A percentile compares a stretch with the other conserved stretches of the same genome.
phyloP scores from a whole-genome alignment of 1,140 invertebrate genomes.

The Fopius arisanus region DNA sequence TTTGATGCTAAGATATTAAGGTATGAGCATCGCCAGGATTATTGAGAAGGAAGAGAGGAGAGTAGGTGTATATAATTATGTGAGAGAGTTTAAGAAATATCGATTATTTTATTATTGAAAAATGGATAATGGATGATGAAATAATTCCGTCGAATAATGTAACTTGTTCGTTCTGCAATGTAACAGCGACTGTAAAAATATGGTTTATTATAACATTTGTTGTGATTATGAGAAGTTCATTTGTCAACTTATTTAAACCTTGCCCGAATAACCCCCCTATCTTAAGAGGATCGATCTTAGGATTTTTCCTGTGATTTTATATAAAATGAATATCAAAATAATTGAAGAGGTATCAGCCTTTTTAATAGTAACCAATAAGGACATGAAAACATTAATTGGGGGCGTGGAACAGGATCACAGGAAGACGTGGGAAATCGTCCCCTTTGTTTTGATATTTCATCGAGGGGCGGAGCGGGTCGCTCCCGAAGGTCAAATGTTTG shows the following conservation, averaged over 20 bases:
- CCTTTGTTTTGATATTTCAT: no score
- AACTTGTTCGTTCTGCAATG: slow-evolving; percentile 35
- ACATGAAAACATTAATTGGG: no score
- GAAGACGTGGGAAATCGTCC: no score
- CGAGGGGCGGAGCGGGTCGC: no score
- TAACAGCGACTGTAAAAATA: slow-evolving; percentile 36
- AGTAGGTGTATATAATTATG: not conserved
- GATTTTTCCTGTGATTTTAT: no score
- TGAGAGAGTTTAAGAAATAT: not conserved
- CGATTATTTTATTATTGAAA: slow-evolving; percentile 1
- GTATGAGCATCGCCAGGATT: not conserved
- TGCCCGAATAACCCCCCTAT: no score
- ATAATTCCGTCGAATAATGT: slow-evolving; percentile 28
- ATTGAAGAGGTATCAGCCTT: no score
- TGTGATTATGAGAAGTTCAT: slow-evolving; percentile 30
- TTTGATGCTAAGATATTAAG: not conserved
- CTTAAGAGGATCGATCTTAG: no score
- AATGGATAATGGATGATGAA: not conserved
- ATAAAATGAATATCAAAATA: no score
- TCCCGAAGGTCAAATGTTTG: no score
- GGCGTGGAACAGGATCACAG: no score
- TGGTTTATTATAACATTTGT: slow-evolving; percentile 38
- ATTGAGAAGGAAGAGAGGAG: not conserved
- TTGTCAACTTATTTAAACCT: not conserved
- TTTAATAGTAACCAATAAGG: no score